Evolutionary conservation across 2,113 vertebrate species (phyloP).

Genomic region (Anolis carolinensis): DNA sequence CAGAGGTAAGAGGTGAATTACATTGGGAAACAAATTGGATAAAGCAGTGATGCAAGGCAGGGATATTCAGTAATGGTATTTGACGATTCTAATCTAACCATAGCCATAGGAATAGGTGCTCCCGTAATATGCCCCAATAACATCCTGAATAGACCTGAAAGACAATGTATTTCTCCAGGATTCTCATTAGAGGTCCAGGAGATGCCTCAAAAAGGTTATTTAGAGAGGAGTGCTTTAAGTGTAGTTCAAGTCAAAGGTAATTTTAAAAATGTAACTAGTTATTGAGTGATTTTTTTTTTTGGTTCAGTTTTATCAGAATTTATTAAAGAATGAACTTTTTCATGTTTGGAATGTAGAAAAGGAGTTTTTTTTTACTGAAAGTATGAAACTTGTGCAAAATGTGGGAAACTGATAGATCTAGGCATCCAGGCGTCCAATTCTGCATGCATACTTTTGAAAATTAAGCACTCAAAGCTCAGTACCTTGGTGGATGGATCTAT

Average conservation of each 20-base stretch:
- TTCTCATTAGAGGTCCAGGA: not conserved
- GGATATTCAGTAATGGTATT: not conserved
- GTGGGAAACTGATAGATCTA: not conserved
- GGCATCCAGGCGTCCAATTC: not conserved
- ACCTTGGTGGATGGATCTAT: too few relatives aligned
- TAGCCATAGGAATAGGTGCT: not conserved
- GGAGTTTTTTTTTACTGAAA: too few relatives aligned
- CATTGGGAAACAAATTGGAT: not conserved
- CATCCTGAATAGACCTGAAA: not conserved
- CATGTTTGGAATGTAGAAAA: not conserved
- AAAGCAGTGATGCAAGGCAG: not conserved
- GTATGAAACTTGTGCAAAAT: not conserved
- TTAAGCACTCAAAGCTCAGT: not conserved
- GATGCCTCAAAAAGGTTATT: not conserved
- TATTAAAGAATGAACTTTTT: not conserved
- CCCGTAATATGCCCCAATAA: not conserved
- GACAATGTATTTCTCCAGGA: not conserved
- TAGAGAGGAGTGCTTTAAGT: not conserved
- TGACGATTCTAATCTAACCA: not conserved
- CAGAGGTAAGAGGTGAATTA: not conserved
- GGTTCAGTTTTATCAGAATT: not conserved
- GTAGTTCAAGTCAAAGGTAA: not conserved
- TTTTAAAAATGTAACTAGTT: too few relatives aligned
- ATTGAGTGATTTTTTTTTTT: too few relatives aligned
- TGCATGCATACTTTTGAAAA: not conserved